Evolutionary conservation across 2,797 vertebrate species (phyloP).

Genomic region (Pitangus sulphuratus): DNA sequence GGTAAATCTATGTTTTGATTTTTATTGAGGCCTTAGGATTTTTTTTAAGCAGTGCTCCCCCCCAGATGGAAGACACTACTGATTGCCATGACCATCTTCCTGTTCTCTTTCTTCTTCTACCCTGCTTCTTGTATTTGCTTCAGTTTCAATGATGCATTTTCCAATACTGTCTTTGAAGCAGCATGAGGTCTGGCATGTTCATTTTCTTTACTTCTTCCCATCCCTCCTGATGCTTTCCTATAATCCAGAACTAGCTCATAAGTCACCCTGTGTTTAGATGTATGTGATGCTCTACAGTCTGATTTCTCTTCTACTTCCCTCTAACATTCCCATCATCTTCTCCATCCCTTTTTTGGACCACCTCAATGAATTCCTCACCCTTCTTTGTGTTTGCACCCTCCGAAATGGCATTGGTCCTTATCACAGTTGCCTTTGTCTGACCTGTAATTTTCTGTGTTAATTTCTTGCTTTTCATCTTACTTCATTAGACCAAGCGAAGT

Average conservation of each 20-base stretch:
- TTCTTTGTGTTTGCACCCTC: background rate
- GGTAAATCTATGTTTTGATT: background rate
- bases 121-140: background rate
- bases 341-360: background rate
- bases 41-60: background rate
- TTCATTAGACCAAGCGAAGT: background rate
- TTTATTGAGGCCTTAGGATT: background rate
- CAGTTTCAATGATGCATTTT: background rate
- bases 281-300: background rate
- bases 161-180: background rate
- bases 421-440: background rate
- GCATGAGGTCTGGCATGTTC: background rate
- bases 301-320: background rate
- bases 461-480: background rate
- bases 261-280: background rate
- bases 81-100: background rate
- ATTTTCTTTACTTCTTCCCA: background rate
- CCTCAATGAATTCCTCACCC: background rate
- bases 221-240: background rate
- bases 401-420: background rate
- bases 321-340: background rate
- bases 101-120: background rate
- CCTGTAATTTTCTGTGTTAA: conserved; percentile 11
- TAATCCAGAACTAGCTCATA: background rate
- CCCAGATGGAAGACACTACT: fast-evolving